Conservation (phyloP, 2,113 vertebrate genomes). For the Brachirus orientalis region DNA sequence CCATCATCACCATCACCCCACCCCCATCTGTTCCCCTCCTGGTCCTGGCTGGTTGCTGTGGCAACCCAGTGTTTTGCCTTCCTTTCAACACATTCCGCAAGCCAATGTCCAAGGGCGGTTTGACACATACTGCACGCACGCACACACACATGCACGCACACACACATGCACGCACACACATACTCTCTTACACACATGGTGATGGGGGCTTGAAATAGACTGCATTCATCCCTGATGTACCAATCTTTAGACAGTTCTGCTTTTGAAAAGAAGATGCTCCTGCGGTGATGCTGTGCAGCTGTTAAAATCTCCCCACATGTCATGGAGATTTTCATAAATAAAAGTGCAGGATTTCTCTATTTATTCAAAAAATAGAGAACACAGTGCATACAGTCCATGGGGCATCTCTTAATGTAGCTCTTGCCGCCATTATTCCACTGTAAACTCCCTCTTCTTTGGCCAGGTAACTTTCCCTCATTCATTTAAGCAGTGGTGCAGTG, state of each 20-base stretch:
- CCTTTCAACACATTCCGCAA: slow-evolving; percentile 77
- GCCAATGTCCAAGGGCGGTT: slow-evolving; percentile 71
- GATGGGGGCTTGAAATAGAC: slow-evolving; percentile 55
- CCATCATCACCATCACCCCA: background rate
- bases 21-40: slow-evolving; percentile 38
- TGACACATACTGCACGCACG: slow-evolving; percentile 54
- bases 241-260: slow-evolving; percentile 39
- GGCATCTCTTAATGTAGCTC: too few species aligned
- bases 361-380: too few species aligned
- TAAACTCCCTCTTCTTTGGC: too few species aligned
- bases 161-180: slow-evolving; percentile 42
- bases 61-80: slow-evolving; percentile 78
- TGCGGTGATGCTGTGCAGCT: background rate
- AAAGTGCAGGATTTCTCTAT: too few species aligned
- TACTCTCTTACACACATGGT: slow-evolving; percentile 27
- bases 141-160: slow-evolving; percentile 23
- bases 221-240: slow-evolving; percentile 38
- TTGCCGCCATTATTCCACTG: too few species aligned
- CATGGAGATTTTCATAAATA: too few species aligned
- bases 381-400: too few species aligned
- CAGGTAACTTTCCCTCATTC: too few species aligned
- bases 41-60: slow-evolving; percentile 73
- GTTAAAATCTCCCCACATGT: background rate
- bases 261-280: slow-evolving; percentile 11
- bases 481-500: too few species aligned